These are phyloP conservation scores for Dryobotodes eremita DNA, from an alignment of 2,888 invertebrate genomes.

Conservation along the genomic window DNA sequence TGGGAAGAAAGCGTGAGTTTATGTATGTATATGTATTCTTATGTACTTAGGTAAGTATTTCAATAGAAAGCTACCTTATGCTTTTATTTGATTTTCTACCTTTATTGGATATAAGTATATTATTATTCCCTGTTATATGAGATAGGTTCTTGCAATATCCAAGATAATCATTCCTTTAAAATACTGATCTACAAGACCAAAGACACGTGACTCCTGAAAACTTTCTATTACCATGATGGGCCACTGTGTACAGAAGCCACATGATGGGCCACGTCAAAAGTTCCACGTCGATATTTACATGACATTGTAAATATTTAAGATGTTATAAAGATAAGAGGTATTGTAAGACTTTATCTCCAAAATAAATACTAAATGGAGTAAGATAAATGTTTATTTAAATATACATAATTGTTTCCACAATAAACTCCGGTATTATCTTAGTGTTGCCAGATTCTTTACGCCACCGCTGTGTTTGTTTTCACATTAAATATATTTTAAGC, in stretches of 20 bases:
- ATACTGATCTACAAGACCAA: not conserved
- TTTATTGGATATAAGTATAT: not conserved
- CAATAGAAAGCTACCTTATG: no score
- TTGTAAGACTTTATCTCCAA: constrained; percentile 23
- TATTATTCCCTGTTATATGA: not conserved
- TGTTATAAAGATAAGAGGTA: constrained; percentile 24
- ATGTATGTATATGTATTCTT: no score
- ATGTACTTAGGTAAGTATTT: no score
- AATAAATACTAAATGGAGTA: constrained; percentile 32
- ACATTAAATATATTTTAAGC: constrained; percentile 34
- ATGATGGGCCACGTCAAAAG: constrained; percentile 30
- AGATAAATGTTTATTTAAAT: constrained; percentile 36
- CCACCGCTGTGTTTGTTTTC: not conserved
- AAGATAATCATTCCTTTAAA: not conserved
- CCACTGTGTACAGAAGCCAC: constrained; percentile 5
- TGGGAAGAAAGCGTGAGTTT: no score
- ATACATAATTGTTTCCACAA: constrained; percentile 34
- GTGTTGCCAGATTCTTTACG: constrained; percentile 22
- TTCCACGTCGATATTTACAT: constrained; percentile 45
- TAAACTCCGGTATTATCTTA: constrained; percentile 42
- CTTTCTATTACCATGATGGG: not conserved
- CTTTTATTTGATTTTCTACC: not conserved
- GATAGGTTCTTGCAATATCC: not conserved
- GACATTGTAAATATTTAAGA: constrained; percentile 48
- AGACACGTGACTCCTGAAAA: not conserved